Evolutionary conservation across 2,797 vertebrate species (phyloP).

Genomic region (Eupleurogrammus muticus): DNA sequence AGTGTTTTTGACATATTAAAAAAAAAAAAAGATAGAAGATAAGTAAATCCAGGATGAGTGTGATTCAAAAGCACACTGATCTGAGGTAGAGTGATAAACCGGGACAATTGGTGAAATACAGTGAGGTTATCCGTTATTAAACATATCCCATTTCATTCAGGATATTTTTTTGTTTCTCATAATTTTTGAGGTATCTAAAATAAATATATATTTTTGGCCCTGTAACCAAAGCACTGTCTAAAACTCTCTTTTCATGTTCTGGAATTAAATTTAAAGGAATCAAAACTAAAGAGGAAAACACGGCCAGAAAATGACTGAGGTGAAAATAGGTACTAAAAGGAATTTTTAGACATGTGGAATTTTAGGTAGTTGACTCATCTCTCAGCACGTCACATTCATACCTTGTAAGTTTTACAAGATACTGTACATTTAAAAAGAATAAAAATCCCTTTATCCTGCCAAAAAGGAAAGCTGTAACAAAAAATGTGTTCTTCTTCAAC

Average conservation of each 20-base stretch:
- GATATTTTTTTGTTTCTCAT: background rate
- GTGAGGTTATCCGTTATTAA: constrained; percentile 7
- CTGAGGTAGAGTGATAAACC: constrained; percentile 61
- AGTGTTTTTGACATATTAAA: constrained; percentile 47
- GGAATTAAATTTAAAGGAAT: background rate
- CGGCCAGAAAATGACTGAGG: background rate
- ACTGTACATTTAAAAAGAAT: constrained; percentile 52
- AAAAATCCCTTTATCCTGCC: constrained; percentile 9
- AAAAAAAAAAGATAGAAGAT: constrained; percentile 22
- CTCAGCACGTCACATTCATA: constrained; percentile 41
- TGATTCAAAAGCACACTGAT: constrained; percentile 24
- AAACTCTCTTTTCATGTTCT: background rate
- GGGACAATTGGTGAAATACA: constrained; percentile 12
- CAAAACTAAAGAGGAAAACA: background rate
- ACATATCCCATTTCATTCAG: background rate
- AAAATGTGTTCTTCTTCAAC: constrained; percentile 23
- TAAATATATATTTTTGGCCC: background rate
- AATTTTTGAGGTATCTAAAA: constrained; percentile 12
- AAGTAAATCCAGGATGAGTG: constrained; percentile 21
- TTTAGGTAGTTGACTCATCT: constrained; percentile 31
- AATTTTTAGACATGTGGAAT: constrained; percentile 9
- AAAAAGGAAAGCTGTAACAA: constrained; percentile 34
- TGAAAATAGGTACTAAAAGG: constrained; percentile 4
- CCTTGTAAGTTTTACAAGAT: constrained; percentile 20
- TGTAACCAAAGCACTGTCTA: background rate